Evolutionary conservation across 1,140 invertebrate genomes (phyloP).

Genomic region (Orius insidiosus): DNA sequence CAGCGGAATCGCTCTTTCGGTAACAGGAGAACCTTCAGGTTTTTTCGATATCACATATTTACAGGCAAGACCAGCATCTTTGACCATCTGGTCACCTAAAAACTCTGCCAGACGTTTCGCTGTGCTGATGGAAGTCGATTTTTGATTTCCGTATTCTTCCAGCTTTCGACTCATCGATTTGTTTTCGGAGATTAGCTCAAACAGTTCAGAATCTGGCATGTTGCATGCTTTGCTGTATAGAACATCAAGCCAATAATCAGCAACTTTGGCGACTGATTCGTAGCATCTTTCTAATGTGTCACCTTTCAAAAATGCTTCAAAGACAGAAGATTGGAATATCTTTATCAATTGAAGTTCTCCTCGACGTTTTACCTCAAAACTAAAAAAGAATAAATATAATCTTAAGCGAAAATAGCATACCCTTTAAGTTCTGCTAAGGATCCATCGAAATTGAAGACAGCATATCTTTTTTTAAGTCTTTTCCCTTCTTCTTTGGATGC

Average conservation of each 20-base stretch:
- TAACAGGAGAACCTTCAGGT: constrained; percentile 81
- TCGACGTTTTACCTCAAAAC: constrained; percentile 93
- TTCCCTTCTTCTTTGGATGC: constrained; percentile 99
- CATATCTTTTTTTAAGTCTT: constrained; percentile 94
- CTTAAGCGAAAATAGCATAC: too few relatives aligned
- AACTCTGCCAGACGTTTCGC: constrained; percentile 94
- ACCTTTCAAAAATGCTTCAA: constrained; percentile 87
- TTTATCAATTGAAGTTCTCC: constrained; percentile 96
- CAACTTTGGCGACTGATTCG: constrained; percentile 85
- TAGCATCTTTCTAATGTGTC: constrained; percentile 86
- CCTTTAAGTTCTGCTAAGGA: constrained; percentile 93
- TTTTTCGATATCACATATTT: constrained; percentile 91
- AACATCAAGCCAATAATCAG: constrained; percentile 97
- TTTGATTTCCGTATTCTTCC: constrained; percentile 91
- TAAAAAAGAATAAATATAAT: constrained; percentile 20
- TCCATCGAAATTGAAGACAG: constrained; percentile 97
- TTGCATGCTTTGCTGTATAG: constrained; percentile 79
- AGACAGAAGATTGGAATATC: constrained; percentile 95
- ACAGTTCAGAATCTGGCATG: constrained; percentile 88
- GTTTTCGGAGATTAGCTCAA: constrained; percentile 95
- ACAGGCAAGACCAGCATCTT: constrained; percentile 93
- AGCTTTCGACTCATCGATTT: constrained; percentile 92
- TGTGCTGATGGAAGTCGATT: constrained; percentile 95
- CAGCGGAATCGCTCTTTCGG: constrained; percentile 83
- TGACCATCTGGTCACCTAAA: constrained; percentile 97